phyloP scores from a whole-genome alignment of 2,888 invertebrate species.

The Scaptomyza flava region DNA sequence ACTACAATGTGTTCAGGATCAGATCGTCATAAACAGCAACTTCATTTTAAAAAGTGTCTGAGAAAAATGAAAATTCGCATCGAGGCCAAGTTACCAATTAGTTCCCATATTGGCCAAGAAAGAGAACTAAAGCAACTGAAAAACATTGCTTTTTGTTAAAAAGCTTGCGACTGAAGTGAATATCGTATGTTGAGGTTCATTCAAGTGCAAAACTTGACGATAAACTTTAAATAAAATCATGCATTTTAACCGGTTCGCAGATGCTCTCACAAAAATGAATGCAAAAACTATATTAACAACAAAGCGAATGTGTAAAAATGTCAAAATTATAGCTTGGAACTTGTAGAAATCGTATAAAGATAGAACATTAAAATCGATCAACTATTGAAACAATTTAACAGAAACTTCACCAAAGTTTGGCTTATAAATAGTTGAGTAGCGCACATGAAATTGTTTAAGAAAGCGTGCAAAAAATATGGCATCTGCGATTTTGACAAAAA shows the following conservation, averaged over 20 bases:
- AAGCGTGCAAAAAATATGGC: constrained; percentile 67
- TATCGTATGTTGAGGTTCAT: constrained; percentile 52
- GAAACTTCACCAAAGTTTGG: not conserved
- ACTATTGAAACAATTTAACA: too few species aligned
- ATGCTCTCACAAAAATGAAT: constrained; percentile 8
- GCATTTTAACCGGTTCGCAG: not conserved
- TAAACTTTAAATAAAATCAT: constrained; percentile 55
- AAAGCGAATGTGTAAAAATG: not conserved
- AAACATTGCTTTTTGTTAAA: constrained; percentile 1
- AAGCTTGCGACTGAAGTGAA: constrained; percentile 41
- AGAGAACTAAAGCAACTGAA: constrained; percentile 3
- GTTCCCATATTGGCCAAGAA: constrained; percentile 1
- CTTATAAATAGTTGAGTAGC: constrained; percentile 8
- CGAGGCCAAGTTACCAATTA: constrained; percentile 52
- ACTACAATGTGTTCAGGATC: constrained; percentile 6
- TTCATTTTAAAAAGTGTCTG: not conserved
- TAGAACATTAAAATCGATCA: too few species aligned
- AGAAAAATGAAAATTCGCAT: constrained; percentile 1
- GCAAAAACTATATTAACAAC: not conserved
- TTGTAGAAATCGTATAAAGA: too few species aligned
- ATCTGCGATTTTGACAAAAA: constrained; percentile 59
- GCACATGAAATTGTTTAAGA: constrained; percentile 49
- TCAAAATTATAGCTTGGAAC: too few species aligned
- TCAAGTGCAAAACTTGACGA: constrained; percentile 73
- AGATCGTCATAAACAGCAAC: constrained; percentile 16